Conservation (phyloP, 2,888 invertebrate species). For the Hirtodrosophila cameraria region DNA sequence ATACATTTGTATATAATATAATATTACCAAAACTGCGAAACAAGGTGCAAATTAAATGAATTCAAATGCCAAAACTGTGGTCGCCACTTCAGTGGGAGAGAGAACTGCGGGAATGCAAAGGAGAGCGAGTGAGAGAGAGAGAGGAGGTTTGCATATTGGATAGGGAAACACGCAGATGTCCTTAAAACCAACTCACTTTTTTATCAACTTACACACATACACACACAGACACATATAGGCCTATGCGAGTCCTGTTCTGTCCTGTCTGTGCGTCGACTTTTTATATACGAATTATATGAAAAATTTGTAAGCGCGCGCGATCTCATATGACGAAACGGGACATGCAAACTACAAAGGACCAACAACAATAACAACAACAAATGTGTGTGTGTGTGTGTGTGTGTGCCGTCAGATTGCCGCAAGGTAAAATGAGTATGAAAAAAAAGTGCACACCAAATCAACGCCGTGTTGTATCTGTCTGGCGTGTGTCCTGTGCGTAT, state of each 20-base stretch:
- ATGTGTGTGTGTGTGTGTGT: constrained; percentile 41
- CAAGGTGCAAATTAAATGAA: constrained; percentile 80
- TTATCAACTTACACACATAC: constrained; percentile 34
- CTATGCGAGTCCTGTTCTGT: constrained; percentile 48
- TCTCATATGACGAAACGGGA: constrained; percentile 80
- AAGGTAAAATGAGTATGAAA: constrained; percentile 62
- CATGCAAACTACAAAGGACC: constrained; percentile 77
- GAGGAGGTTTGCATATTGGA: constrained; percentile 53
- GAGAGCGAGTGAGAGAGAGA: constrained; percentile 6
- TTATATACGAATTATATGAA: constrained; percentile 76
- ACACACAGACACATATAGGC: constrained; percentile 22
- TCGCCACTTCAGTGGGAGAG: constrained; percentile 14
- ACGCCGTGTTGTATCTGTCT: constrained; percentile 55
- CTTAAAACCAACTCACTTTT: constrained; percentile 71
- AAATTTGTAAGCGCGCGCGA: constrained; percentile 78
- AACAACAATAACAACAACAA: constrained; percentile 45
- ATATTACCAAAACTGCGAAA: constrained; percentile 64
- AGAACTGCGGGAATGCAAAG: not conserved
- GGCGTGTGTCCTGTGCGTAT: constrained; percentile 65
- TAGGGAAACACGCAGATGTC: constrained; percentile 81
- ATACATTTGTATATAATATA: constrained; percentile 31
- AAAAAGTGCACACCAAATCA: constrained; percentile 74
- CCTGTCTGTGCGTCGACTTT: constrained; percentile 29
- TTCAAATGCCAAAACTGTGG: constrained; percentile 67
- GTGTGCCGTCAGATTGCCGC: constrained; percentile 72